phyloP scores from a whole-genome alignment of 2,113 vertebrate genomes.

The Spea multiplicata region DNA sequence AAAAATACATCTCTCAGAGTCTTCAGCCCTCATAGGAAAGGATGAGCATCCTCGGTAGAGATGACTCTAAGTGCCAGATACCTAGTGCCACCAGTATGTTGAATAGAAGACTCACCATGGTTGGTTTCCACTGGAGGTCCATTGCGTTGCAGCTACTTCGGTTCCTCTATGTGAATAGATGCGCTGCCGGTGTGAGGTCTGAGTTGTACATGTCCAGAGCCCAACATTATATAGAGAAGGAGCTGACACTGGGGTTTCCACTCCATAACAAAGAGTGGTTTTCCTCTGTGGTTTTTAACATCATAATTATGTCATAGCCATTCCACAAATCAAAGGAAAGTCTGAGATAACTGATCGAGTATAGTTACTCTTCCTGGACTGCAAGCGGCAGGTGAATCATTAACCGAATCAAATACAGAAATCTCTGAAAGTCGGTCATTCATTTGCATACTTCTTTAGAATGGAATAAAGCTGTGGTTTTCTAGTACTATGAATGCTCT shows the following conservation, averaged over 20 bases:
- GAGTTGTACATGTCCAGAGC: not conserved
- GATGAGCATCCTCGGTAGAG: no score
- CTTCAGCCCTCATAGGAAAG: no score
- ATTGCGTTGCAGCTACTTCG: not conserved
- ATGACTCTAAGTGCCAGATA: no score
- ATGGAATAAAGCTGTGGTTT: not conserved
- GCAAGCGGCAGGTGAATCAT: constrained; percentile 2
- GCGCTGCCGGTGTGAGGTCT: not conserved
- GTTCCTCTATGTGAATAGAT: not conserved
- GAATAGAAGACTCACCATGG: constrained; percentile 2
- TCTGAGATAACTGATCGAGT: not conserved
- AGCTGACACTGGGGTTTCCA: not conserved
- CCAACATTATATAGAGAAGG: constrained; percentile 7
- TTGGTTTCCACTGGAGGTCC: not conserved
- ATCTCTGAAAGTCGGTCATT: not conserved
- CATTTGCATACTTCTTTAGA: constrained; percentile 9
- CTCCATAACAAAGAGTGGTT: constrained; percentile 6
- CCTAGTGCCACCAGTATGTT: no score
- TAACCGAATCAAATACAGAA: not conserved
- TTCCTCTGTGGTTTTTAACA: constrained; percentile 7
- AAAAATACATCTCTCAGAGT: no score
- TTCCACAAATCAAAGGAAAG: not conserved
- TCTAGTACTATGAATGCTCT: not conserved
- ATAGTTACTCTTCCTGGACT: not conserved
- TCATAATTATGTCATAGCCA: not conserved